These are phyloP conservation scores for Motacilla tschutschensis DNA, from an alignment of 2,113 vertebrate species.

Conservation along the genomic window DNA sequence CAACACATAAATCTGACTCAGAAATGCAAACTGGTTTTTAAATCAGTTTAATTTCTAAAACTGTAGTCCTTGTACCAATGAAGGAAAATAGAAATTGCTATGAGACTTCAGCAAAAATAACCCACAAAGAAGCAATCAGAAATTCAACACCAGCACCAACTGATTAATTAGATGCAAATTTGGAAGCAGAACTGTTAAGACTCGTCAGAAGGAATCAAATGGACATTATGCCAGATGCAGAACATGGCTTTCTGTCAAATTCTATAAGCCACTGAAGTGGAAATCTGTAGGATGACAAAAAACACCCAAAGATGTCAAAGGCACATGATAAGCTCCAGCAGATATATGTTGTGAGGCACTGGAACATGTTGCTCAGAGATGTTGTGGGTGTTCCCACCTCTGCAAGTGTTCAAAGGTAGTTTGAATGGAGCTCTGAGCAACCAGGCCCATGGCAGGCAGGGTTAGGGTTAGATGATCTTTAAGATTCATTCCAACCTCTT, in stretches of 20 bases:
- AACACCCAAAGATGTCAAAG: background rate
- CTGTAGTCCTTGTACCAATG: background rate
- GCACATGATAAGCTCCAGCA: background rate
- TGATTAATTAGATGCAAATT: background rate
- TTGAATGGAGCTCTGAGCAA: background rate
- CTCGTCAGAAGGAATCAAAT: background rate
- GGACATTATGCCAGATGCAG: background rate
- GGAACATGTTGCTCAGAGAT: background rate
- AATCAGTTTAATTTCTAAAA: background rate
- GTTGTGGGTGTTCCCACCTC: accelerated
- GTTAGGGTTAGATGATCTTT: background rate
- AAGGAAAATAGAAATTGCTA: background rate
- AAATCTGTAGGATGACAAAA: background rate
- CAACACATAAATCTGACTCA: background rate
- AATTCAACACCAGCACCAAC: background rate
- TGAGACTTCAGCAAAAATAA: background rate
- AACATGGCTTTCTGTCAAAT: background rate
- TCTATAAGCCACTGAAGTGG: background rate
- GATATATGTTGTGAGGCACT: background rate
- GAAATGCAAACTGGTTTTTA: background rate
- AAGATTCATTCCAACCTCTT: background rate
- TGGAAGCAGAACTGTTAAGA: background rate
- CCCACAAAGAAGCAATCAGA: background rate
- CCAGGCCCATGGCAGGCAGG: background rate
- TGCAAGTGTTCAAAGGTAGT: accelerated